A percentile compares a stretch with the other conserved stretches of the same genome.
These are phyloP conservation scores for Falco novaeseelandiae DNA, from an alignment of 2,797 vertebrate species.

Conservation along the genomic window DNA sequence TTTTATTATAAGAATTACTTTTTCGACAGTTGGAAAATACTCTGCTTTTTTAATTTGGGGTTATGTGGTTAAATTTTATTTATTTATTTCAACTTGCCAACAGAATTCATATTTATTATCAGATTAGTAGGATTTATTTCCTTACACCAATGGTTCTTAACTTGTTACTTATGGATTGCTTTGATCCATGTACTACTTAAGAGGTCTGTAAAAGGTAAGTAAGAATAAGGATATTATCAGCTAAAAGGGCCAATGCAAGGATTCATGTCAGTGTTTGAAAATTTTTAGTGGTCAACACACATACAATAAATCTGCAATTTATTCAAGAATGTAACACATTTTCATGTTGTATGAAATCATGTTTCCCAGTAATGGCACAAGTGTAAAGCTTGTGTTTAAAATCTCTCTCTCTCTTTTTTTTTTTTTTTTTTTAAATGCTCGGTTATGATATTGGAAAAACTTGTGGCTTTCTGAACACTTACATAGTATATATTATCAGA, in stretches of 20 bases:
- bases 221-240: neutral
- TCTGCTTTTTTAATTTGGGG: neutral
- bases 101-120: neutral
- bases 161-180: neutral
- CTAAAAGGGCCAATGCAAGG: neutral
- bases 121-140: neutral
- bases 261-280: neutral
- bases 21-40: neutral
- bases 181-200: neutral
- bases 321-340: neutral
- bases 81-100: neutral
- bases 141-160: neutral
- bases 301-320: neutral
- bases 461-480: neutral
- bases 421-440: neutral
- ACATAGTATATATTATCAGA: neutral
- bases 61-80: neutral
- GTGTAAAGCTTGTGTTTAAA: neutral
- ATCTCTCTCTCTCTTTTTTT: neutral
- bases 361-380: neutral
- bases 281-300: neutral
- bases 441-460: neutral
- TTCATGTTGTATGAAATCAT: neutral
- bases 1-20: neutral
- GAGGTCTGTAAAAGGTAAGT: neutral